These are phyloP conservation scores for Campylorhamphus procurvoides DNA, from an alignment of 2,113 vertebrate species.

Conservation along the genomic window DNA sequence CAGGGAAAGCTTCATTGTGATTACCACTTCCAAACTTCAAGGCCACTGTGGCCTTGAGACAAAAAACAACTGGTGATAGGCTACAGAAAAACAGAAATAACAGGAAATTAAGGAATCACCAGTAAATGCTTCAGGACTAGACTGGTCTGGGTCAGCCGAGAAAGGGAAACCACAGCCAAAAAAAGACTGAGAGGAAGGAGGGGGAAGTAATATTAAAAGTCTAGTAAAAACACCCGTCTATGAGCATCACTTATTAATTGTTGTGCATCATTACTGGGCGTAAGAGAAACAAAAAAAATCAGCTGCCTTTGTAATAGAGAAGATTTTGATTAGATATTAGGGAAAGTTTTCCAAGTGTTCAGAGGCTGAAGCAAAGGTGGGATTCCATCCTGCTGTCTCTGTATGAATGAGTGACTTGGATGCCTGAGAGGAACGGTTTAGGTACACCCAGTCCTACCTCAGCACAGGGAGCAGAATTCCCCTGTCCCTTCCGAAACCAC, in stretches of 20 bases:
- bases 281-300: neutral
- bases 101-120: conserved; percentile 30
- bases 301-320: neutral
- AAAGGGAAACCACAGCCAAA: conserved; percentile 24
- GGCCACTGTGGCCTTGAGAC: neutral
- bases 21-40: neutral
- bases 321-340: neutral
- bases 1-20: neutral
- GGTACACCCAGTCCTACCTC: neutral
- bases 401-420: accelerated
- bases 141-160: neutral
- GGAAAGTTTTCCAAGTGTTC: neutral
- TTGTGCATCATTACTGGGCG: neutral
- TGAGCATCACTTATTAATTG: neutral
- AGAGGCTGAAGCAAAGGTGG: neutral
- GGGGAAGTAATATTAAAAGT: neutral
- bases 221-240: neutral
- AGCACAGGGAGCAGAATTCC: neutral
- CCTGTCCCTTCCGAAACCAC: neutral
- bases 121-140: conserved; percentile 30
- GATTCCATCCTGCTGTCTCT: neutral
- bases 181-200: neutral
- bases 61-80: neutral
- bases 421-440: neutral
- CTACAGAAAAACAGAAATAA: neutral